These are phyloP conservation scores for Epinotia ramella DNA, from an alignment of 2,888 invertebrate species.

Conservation along the genomic window DNA sequence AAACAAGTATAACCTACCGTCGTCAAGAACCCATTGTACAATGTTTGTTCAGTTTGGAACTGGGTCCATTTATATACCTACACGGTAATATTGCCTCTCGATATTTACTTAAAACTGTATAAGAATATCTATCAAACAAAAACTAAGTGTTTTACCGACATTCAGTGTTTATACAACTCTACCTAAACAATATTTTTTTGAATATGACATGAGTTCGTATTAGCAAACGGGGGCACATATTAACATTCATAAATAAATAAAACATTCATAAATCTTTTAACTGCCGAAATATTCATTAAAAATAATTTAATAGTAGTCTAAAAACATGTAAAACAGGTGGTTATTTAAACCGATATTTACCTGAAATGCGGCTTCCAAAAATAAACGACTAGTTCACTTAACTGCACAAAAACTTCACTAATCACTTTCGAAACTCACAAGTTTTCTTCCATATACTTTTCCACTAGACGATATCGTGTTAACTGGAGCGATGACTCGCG, in stretches of 20 bases:
- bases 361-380: slow-evolving; percentile 14
- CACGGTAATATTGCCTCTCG: too few species aligned
- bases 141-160: neutral
- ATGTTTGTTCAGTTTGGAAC: too few species aligned
- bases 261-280: neutral
- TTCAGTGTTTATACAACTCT: neutral
- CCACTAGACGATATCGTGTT: slow-evolving; percentile 38
- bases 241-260: neutral
- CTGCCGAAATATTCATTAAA: neutral
- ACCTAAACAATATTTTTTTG: neutral
- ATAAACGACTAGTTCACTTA: slow-evolving; percentile 22
- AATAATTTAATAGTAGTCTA: neutral
- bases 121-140: neutral
- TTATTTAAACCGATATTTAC: slow-evolving; percentile 13
- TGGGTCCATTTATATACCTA: too few species aligned
- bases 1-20: too few species aligned
- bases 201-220: slow-evolving; percentile 6
- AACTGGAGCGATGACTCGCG: slow-evolving; percentile 56
- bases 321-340: neutral
- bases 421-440: slow-evolving; percentile 42
- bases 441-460: slow-evolving; percentile 47
- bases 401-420: slow-evolving; percentile 41
- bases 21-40: too few species aligned
- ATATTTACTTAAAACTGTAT: too few species aligned
- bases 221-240: neutral